These are phyloP conservation scores for Eidolon dupreanum DNA, from an alignment of 2,797 vertebrate species.

Conservation along the genomic window DNA sequence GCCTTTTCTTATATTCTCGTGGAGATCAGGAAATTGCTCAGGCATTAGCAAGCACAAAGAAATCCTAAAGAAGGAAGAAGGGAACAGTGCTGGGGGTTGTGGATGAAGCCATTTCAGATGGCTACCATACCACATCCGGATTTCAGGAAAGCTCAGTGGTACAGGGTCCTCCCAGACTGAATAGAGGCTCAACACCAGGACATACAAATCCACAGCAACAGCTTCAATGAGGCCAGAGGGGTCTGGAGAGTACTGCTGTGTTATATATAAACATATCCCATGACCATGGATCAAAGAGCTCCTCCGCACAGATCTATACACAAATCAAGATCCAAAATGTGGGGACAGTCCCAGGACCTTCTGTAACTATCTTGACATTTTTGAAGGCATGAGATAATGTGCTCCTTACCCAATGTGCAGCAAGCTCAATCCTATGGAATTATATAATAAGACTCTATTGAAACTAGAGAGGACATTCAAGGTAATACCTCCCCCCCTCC, in stretches of 20 bases:
- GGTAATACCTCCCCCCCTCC: neutral
- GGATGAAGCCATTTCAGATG: neutral
- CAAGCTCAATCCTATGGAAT: neutral
- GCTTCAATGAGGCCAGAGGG: neutral
- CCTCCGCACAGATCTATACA: neutral
- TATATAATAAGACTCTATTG: neutral
- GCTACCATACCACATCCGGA: fast-evolving
- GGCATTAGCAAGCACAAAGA: neutral
- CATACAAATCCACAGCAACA: neutral
- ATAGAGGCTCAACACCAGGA: neutral
- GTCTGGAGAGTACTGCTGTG: neutral
- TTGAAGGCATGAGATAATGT: neutral
- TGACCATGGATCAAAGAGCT: neutral
- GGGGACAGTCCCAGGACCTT: neutral
- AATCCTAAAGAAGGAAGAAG: neutral
- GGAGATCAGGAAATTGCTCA: neutral
- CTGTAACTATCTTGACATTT: neutral
- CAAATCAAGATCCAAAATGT: neutral
- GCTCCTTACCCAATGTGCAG: neutral
- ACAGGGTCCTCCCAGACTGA: neutral
- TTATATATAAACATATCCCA: neutral
- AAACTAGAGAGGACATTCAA: neutral
- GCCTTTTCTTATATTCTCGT: neutral
- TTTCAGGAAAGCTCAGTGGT: neutral
- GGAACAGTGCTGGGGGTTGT: neutral